Evolutionary conservation across 2,797 vertebrate species (phyloP), one percentile per base, ranked within the genome.

Genomic region (Protonibea diacanthus): DNA sequence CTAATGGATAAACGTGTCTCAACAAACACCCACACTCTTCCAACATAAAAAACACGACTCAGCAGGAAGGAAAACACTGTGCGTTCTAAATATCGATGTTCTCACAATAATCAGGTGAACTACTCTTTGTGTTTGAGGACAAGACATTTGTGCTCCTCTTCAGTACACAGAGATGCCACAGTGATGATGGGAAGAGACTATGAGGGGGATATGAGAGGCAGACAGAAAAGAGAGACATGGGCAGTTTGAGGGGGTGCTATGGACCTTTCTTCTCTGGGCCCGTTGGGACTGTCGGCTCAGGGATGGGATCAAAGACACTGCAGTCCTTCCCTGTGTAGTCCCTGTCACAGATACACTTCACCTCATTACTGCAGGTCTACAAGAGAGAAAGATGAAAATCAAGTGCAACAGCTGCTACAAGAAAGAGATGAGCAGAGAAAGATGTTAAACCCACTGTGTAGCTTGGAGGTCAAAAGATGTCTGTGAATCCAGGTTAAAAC

Each of bases 261-360:
- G 65, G 80, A 98, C 97, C 97, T 95, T 98, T 98, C 88, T 96
- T 95, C 90, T 98, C 97, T 0, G 89, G 95, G 82, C 96, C 95
- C 2, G 95, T 95, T 0, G 94, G 94, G 38, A 93, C 94, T 0
- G 94, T 96, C 0, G 97, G 94, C 0, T 97, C 96, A 0, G 97
- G 97, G 76, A 97, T 95, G 56, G 97, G 97, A 90, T 99, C 97
- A 55, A 96, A 96, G 17, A 98, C 95, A 2, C 97, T 98, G 95
- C 97, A 98, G 93, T 98, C 97, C 91, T 97, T 99, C 82, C 97
- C 97, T 0, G 97, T 98, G 95, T 97, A 97, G 90, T 98, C 97
- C 0, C 96, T 77, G 87, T 97, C 95, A 80, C 97, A 99, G 95
- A 99, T 98, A 78, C 97, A 99, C 84, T 97, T 98, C 80, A 97